Evolutionary conservation across 2,113 vertebrate genomes (phyloP).

Genomic region (Laticauda colubrina): DNA sequence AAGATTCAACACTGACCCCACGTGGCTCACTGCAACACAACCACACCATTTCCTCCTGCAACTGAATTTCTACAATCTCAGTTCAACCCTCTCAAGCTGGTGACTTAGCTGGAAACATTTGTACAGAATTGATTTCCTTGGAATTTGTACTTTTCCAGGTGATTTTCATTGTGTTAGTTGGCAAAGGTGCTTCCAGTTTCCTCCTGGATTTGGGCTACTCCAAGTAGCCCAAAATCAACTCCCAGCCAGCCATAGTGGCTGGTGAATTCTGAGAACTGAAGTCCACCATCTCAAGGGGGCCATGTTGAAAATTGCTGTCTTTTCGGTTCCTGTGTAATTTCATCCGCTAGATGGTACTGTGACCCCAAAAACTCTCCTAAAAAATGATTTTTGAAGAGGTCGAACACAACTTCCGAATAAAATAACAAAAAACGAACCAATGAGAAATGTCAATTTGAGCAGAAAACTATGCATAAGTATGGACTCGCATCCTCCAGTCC

Average conservation of each 20-base stretch:
- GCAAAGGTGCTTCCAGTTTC: background rate
- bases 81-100: background rate
- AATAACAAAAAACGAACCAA: background rate
- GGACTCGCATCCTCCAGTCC: background rate
- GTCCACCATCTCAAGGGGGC: background rate
- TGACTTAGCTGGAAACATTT: background rate
- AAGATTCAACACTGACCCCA: background rate
- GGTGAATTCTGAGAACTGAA: background rate
- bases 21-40: background rate
- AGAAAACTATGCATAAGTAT: background rate
- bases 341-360: conserved; percentile 52
- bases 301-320: background rate
- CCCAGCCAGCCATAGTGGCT: background rate
- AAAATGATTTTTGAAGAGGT: background rate
- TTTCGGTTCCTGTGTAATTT: background rate
- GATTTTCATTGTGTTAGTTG: background rate
- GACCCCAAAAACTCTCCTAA: background rate
- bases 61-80: background rate
- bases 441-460: background rate
- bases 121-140: background rate
- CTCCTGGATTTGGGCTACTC: background rate
- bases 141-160: background rate
- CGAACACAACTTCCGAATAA: no score
- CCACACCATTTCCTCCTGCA: background rate
- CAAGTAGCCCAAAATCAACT: background rate